Evolutionary conservation across 2,888 invertebrate genomes (phyloP), one percentile per base, ranked within the genome.

Genomic region (Mythimna loreyi): DNA sequence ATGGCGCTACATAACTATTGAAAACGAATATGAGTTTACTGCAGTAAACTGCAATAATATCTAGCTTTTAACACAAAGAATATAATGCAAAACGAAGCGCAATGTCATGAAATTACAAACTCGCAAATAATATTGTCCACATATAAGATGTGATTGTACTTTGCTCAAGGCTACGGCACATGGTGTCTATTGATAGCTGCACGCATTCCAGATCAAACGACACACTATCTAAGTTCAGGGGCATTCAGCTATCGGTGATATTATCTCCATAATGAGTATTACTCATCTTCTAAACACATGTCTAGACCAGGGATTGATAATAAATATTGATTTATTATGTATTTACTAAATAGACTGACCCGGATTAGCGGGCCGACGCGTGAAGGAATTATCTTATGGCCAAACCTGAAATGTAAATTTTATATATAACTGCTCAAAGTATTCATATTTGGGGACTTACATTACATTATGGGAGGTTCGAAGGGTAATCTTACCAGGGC

Each of bases 271-370:
- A 50, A 36, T 40, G 6, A 19, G 28, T 61, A 57, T 78, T 73
- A 78, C 65, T 79, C 75, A 75, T 75, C 21, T 49, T 28, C 45
- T 19, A 25, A 60, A 62, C 23, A 53, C 23, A 23, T 49, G 60
- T 65, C 60, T 72, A 61, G 57, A 58, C 52, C 25, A 40, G 16
- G 3, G 57, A 40, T n/a, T 59, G 6, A 5, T 19, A 56, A 45
- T 52, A 57, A 57, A 6, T 57, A 50, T 45, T 69, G 13, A 6
- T 40, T 40, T 19, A n/a, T n/a, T n/a, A 23, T 33, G 8, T 53
- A 25, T 36, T 50, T 45, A 43, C 9, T 21, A 19, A 8, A 53
- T n/a, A 21, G 8, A 6, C 3, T 58, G 47, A 72, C 45, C 57
- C 69, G 76, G 76, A 68, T 68, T 30, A 8, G n/a, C 33, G 3